These are phyloP conservation scores for Trichechus manatus DNA, from an alignment of 2,113 vertebrate species.

Conservation along the genomic window DNA sequence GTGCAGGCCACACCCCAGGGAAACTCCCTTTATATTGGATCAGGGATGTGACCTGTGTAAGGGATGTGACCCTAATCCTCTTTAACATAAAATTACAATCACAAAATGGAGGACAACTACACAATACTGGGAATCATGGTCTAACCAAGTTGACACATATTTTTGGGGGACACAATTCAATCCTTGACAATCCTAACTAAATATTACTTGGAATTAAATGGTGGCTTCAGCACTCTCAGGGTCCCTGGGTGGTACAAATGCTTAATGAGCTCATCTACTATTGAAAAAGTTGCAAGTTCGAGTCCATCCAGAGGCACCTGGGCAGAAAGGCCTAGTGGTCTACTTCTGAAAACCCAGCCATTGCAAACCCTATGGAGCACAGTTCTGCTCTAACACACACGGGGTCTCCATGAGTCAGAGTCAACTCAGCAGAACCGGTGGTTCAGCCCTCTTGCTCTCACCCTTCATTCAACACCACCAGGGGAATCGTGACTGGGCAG, in stretches of 20 bases:
- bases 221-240: neutral
- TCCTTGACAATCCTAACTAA: neutral
- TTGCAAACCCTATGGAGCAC: neutral
- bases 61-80: too few species aligned
- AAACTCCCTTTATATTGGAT: too few species aligned
- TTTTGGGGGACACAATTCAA: too few species aligned
- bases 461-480: neutral
- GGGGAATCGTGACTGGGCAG: neutral
- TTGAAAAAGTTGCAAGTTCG: neutral
- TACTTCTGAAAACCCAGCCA: neutral
- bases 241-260: neutral
- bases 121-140: too few species aligned
- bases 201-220: accelerated
- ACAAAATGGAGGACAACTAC: too few species aligned
- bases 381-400: neutral
- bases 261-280: neutral
- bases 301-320: neutral
- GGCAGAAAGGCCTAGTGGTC: too few species aligned
- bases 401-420: neutral
- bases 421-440: neutral
- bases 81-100: too few species aligned
- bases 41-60: too few species aligned
- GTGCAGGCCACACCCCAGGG: too few species aligned
- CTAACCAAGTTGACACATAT: too few species aligned
- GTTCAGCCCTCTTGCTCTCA: neutral